Evolutionary conservation across 2,113 vertebrate species (phyloP), one percentile per base, ranked within the genome.

Genomic region (Suricata suricatta): DNA sequence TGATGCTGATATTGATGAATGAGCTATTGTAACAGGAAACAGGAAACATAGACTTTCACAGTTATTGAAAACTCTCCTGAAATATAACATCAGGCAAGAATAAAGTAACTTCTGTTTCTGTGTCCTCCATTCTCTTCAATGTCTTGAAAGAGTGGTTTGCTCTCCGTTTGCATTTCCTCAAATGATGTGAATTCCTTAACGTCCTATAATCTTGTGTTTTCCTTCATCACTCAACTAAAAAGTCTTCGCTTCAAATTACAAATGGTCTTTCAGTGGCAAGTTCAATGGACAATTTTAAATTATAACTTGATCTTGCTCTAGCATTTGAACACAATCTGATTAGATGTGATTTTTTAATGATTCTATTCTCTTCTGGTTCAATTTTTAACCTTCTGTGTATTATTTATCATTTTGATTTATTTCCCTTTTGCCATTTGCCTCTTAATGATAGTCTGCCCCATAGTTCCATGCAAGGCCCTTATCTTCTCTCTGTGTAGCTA

Each of bases 51-150:
- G 3, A 35, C 54, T n/a, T 95, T 80, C 8, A 2, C 7, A 44
- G 47, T 77, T 91, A 85, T 23, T 29, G 6, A 63, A 94, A 91
- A 57, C 9, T 77, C 33, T 83, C 21, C 76, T 69, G 25, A 79
- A 83, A 97, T 90, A 92, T 31, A 47, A 84, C 44, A 33, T 84
- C 41, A 91, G 57, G 8, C 16, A 82, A 79, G 38, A 94, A 94
- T 15, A 50, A 90, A 71, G 11, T 15, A 79, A 83, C 14, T 79
- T 5, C 52, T 7, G 2, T 31, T 66, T 9, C 15, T 77, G 7
- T 38, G 63, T 64, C 66, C 33, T 76, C 31, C 38, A 33, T 54
- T 90, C 23, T 4, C 29, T 68, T 76, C 38, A 47, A 19, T 11
- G 35, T 41, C 16, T 38, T 68, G 0, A 79, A 66, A 64, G 69